Percentiles rank a stretch among this genome's conserved stretches.
Evolutionary conservation across 92 coral and sea anemone species (phyloP).

Genomic region (Porites cylindrica): DNA sequence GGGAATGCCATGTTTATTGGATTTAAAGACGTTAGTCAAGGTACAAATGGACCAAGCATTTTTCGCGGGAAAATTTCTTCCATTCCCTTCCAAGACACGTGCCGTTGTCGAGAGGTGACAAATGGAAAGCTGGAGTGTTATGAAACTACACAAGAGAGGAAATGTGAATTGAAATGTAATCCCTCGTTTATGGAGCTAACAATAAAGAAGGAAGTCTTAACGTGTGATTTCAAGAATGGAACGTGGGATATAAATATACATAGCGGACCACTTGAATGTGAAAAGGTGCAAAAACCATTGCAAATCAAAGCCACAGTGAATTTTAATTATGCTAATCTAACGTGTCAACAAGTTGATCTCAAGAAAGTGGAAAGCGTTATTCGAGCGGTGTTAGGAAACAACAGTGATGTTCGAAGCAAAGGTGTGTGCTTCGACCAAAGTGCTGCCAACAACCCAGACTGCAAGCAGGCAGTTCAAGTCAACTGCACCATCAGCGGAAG

Average conservation of each 20-base stretch:
- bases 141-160: slow-evolving; percentile 42
- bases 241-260: slow-evolving; percentile 64
- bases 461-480: slow-evolving; percentile 7
- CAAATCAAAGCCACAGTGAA: slow-evolving; percentile 23
- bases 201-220: slow-evolving; percentile 13
- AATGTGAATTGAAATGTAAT: slow-evolving; percentile 62
- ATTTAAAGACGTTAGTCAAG: slow-evolving; percentile 29
- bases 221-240: slow-evolving; percentile 66
- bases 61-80: slow-evolving; percentile 57
- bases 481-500: slow-evolving; percentile 22
- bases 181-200: slow-evolving; percentile 45
- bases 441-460: not conserved
- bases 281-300: slow-evolving; percentile 33
- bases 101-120: slow-evolving; percentile 62
- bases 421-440: slow-evolving; percentile 38
- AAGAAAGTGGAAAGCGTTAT: slow-evolving; percentile 5
- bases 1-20: slow-evolving; percentile 64
- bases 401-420: slow-evolving; percentile 14
- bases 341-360: slow-evolving; percentile 28
- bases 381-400: slow-evolving; percentile 6
- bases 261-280: slow-evolving; percentile 18
- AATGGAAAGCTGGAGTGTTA: slow-evolving; percentile 66
- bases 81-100: slow-evolving; percentile 61
- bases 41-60: slow-evolving; percentile 28
- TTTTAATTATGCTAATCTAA: slow-evolving; percentile 39